Evolutionary conservation across 2,797 vertebrate species (phyloP), one percentile per base, ranked within the genome.

Genomic region (Ibycter americanus): DNA sequence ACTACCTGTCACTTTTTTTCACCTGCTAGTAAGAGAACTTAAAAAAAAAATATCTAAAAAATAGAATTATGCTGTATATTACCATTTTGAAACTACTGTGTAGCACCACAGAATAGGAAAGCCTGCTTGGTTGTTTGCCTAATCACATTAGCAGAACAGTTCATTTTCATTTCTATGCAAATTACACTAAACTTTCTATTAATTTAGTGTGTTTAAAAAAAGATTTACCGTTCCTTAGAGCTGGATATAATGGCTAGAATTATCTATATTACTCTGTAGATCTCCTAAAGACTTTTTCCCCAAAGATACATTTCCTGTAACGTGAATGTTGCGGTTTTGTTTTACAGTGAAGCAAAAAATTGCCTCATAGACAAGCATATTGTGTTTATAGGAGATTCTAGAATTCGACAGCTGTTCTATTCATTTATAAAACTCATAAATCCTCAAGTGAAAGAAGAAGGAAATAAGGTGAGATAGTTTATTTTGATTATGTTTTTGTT

Each of bases 331-430:
- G 61, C 67, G 93, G 29, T 94, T 97, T 97, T 94, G 83, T 96
- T 98, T 94, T 98, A 95, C 98, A 99, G 99, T 97, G 99, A 99
- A 98, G 99, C 99, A 96, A 99, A 99, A 98, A 98, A 96, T 87
- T 99, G 99, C 97, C 99, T 99, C 73, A 61, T 98, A 97, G 98
- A 98, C 96, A 99, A 99, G 97, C 98, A 98, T 38, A 97, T 99
- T 95, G 98, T 98, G 63, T 99, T 99, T 98, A 85, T 99, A 47
- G 99, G 99, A 89, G 99, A 99, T 97, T 99, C 99, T 93, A 98
- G 99, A 97, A 99, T 99, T 96, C 98, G 99, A 78, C 99, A 99
- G 88, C 98, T 99, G 9, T 99, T 99, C 97, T 99, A 99, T 96
- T 99, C 99, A 55, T 99, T 99, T 96, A 94, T 99, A 96, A 99